phyloP scores from a whole-genome alignment of 1,140 invertebrate genomes.

The Gonatopus flavifemur region DNA sequence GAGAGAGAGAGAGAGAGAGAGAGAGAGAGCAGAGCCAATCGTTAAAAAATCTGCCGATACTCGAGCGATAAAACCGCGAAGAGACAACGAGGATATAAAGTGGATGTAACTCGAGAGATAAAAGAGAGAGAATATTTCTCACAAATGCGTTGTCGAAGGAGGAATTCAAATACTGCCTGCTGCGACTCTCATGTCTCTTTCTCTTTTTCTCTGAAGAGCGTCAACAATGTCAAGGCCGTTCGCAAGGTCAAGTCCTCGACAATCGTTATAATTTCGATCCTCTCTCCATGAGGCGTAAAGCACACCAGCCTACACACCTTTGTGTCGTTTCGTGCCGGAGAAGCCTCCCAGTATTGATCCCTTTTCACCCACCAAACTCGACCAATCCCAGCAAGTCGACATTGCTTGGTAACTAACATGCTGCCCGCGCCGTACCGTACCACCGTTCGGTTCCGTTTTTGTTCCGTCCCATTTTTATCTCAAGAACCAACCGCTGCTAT shows the following conservation, averaged over 20 bases:
- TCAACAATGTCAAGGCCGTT: constrained; percentile 25
- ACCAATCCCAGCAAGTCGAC: constrained; percentile 35
- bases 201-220: constrained; percentile 16
- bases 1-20: no score
- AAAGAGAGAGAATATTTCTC: no score
- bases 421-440: neutral
- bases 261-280: constrained; percentile 34
- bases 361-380: constrained; percentile 32
- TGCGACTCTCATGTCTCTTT: no score
- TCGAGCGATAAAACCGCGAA: no score
- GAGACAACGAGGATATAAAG: no score
- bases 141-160: no score
- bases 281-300: constrained; percentile 31
- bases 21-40: no score
- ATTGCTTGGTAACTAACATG: constrained; percentile 30
- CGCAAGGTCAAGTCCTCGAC: constrained; percentile 37
- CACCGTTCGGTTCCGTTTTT: no score
- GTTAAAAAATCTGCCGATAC: no score
- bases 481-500: constrained; percentile 5
- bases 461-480: constrained; percentile 23
- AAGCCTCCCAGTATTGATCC: constrained; percentile 45
- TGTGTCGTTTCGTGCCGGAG: no score
- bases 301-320: constrained; percentile 27
- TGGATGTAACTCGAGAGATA: no score
- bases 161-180: no score